Evolutionary conservation across 2,888 invertebrate species (phyloP).

Genomic region (Cremastinae sp.): DNA sequence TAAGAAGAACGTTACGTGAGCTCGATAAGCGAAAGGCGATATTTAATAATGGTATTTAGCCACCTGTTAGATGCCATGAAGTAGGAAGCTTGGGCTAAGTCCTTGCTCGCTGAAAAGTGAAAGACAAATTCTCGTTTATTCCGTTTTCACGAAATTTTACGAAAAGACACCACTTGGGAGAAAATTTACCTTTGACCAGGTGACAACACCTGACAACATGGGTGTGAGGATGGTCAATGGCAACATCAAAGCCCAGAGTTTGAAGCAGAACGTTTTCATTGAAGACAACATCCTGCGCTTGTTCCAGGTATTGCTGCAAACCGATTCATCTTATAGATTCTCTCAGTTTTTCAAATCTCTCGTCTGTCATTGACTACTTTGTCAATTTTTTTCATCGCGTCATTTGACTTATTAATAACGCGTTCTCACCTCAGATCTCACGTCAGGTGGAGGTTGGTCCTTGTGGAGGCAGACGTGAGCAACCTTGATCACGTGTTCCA

Average conservation of each 20-base stretch:
- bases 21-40: conserved; percentile 52
- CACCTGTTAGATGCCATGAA: conserved; percentile 99
- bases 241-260: conserved; percentile 98
- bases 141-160: not conserved
- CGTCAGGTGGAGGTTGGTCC: conserved; percentile 84
- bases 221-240: conserved; percentile 98
- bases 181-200: conserved; percentile 91
- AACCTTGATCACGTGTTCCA: conserved; percentile 98
- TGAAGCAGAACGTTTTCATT: conserved; percentile 98
- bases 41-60: conserved; percentile 66
- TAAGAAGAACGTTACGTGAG: conserved; percentile 42
- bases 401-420: conserved; percentile 72
- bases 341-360: conserved; percentile 31
- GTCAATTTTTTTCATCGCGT: conserved; percentile 22
- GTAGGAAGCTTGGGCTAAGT: conserved; percentile 98
- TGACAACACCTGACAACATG: conserved; percentile 98
- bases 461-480: conserved; percentile 93
- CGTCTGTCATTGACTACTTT: not conserved
- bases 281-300: conserved; percentile 96
- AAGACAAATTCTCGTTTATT: conserved; percentile 18
- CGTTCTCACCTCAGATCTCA: conserved; percentile 86
- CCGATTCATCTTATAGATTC: conserved; percentile 52
- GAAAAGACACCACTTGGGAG: not conserved
- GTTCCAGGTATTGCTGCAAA: conserved; percentile 84
- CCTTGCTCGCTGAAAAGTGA: conserved; percentile 90